Evolutionary conservation across 2,888 invertebrate genomes (phyloP).

Genomic region (Cheilosia impressa): DNA sequence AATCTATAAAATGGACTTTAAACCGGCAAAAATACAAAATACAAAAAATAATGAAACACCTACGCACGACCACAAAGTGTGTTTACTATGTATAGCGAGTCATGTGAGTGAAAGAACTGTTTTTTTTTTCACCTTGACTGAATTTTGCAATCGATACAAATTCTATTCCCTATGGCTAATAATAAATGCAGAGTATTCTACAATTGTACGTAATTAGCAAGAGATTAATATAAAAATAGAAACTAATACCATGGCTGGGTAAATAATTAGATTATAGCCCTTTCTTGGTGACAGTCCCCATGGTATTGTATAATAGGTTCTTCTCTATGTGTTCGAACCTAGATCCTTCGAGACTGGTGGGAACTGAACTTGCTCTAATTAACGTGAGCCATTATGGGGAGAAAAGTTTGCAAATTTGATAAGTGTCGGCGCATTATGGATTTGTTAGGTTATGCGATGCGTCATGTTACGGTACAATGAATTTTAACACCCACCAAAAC

Average conservation of each 20-base stretch:
- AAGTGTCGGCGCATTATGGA: no score
- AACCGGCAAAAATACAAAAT: neutral
- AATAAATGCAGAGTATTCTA: neutral
- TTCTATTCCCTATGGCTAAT: conserved; percentile 10
- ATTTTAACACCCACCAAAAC: no score
- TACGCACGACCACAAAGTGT: conserved; percentile 2
- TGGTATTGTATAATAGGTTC: no score
- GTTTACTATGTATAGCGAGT: neutral
- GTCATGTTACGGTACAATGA: no score
- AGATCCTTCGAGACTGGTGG: no score
- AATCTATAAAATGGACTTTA: conserved; percentile 22
- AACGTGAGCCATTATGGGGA: no score
- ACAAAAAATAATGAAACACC: neutral
- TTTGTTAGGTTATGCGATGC: no score
- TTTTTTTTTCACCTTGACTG: conserved; percentile 10
- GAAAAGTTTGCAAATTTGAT: no score
- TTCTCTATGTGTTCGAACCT: no score
- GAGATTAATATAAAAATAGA: neutral
- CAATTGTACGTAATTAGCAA: neutral
- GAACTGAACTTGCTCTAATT: no score
- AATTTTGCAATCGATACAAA: neutral
- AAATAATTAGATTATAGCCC: conserved; percentile 6
- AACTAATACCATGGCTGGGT: neutral
- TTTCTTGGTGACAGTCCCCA: no score
- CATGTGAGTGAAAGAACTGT: conserved; percentile 31